These are phyloP conservation scores for Apeira syringaria DNA, from an alignment of 2,888 invertebrate species.

Conservation along the genomic window DNA sequence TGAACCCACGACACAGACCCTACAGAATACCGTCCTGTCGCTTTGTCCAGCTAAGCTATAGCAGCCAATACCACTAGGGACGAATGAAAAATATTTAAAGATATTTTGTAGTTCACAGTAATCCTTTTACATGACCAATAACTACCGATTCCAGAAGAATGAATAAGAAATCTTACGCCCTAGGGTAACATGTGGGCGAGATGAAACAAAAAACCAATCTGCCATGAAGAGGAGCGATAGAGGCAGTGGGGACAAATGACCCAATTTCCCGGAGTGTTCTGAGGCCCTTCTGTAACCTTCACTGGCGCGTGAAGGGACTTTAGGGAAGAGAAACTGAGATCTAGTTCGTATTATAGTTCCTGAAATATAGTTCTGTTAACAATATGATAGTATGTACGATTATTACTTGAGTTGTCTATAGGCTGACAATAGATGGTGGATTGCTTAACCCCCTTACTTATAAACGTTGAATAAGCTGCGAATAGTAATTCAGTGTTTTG, in stretches of 20 bases:
- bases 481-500: too few species aligned
- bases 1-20: too few species aligned
- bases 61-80: too few species aligned
- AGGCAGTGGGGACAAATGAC: constrained; percentile 66
- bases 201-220: constrained; percentile 42
- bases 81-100: too few species aligned
- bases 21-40: too few species aligned
- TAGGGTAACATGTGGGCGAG: constrained; percentile 11
- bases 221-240: constrained; percentile 47
- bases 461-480: too few species aligned
- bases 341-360: not conserved
- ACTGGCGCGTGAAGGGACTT: constrained; percentile 59
- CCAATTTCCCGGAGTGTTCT: constrained; percentile 72
- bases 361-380: not conserved
- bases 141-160: not conserved
- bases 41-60: too few species aligned
- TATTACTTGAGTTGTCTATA: too few species aligned
- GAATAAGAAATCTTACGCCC: constrained; percentile 4
- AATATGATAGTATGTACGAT: too few species aligned
- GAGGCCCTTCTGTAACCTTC: constrained; percentile 60
- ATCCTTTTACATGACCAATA: not conserved
- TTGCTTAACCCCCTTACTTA: too few species aligned
- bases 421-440: too few species aligned
- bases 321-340: constrained; percentile 15
- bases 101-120: not conserved